Percentiles rank a stretch among this genome's conserved stretches.
These are phyloP conservation scores for Panurus biarmicus DNA, from an alignment of 2,113 vertebrate genomes.

Conservation along the genomic window DNA sequence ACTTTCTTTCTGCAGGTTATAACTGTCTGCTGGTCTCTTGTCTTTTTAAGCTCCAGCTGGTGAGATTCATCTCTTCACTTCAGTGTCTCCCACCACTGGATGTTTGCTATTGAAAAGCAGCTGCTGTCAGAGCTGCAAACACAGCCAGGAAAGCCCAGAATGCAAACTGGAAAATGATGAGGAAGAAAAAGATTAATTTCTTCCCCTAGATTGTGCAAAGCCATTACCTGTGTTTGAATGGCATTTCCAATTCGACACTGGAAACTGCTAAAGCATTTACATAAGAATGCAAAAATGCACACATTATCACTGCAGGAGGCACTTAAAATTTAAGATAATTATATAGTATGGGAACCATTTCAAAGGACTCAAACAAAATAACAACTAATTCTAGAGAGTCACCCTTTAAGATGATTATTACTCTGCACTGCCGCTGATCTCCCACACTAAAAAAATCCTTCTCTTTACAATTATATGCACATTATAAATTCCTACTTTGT, in stretches of 20 bases:
- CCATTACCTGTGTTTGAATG: constrained; percentile 51
- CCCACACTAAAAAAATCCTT: constrained; percentile 42
- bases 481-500: constrained; percentile 64
- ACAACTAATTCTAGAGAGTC: constrained; percentile 66
- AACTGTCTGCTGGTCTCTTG: background rate
- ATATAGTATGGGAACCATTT: constrained; percentile 57
- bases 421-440: constrained; percentile 26
- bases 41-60: background rate
- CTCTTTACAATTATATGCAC: constrained; percentile 51
- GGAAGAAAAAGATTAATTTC: background rate
- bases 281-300: constrained; percentile 62
- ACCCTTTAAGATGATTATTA: constrained; percentile 61
- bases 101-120: background rate
- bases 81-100: background rate
- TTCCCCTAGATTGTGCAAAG: constrained; percentile 31
- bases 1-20: background rate
- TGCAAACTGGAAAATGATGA: background rate
- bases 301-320: constrained; percentile 67
- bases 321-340: constrained; percentile 72
- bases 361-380: constrained; percentile 66
- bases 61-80: background rate
- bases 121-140: background rate
- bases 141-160: background rate
- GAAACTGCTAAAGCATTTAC: constrained; percentile 50
- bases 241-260: constrained; percentile 44